Conservation (phyloP, 2,888 invertebrate species). For the Campoplex nolae region DNA sequence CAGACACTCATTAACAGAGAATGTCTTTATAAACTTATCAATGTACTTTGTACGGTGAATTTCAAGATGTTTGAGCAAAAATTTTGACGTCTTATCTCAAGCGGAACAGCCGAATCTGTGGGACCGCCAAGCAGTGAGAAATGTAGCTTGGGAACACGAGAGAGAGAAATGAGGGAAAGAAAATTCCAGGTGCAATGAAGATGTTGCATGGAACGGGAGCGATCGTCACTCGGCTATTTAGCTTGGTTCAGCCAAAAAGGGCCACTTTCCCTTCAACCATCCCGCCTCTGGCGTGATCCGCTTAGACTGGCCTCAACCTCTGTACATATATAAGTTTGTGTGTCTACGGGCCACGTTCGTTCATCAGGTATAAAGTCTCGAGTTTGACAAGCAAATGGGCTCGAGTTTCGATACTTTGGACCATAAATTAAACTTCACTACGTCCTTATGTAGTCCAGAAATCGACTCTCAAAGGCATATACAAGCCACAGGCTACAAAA, state of each 20-base stretch:
- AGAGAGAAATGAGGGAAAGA: conserved; percentile 33
- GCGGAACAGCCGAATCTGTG: conserved; percentile 44
- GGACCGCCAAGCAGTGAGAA: neutral
- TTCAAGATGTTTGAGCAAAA: conserved; percentile 7
- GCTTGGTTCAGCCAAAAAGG: conserved; percentile 31
- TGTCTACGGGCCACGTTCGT: conserved; percentile 5
- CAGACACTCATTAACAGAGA: conserved; percentile 20
- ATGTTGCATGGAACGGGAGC: conserved; percentile 38
- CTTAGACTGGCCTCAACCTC: conserved; percentile 44
- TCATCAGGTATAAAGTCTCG: neutral
- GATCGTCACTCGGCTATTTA: conserved; percentile 48
- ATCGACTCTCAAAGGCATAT: neutral
- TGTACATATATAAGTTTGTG: conserved; percentile 10
- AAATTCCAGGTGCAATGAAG: conserved; percentile 61
- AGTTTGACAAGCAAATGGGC: neutral
- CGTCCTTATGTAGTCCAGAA: neutral
- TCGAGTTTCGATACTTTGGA: neutral
- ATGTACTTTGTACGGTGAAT: conserved; percentile 50
- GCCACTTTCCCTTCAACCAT: conserved; percentile 32
- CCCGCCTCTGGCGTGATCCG: conserved; percentile 62
- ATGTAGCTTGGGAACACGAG: neutral
- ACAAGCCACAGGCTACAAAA: neutral
- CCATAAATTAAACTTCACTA: neutral
- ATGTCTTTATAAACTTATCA: conserved; percentile 41
- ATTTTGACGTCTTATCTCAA: conserved; percentile 26